Evolutionary conservation across 2,888 invertebrate genomes (phyloP).

Genomic region (Drosophila anomelani): DNA sequence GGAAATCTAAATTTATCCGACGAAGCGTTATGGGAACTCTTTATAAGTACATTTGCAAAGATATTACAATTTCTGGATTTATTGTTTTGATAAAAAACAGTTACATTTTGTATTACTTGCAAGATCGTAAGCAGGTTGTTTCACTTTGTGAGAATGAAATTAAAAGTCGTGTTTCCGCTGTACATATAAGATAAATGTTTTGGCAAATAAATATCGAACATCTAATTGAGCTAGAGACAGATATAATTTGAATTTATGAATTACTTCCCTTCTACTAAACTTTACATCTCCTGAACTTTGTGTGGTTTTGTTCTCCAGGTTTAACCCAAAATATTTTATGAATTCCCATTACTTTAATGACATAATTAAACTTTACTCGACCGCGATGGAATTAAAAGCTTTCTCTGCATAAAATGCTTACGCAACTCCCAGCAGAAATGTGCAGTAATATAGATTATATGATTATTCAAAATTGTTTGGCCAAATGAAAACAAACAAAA

Average conservation of each 20-base stretch:
- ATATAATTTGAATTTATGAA: neutral
- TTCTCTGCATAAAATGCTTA: constrained; percentile 24
- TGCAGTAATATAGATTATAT: constrained; percentile 44
- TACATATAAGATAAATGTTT: neutral
- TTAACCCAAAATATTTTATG: neutral
- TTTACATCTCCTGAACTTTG: neutral
- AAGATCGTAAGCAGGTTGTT: neutral
- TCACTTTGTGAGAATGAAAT: neutral
- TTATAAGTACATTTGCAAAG: neutral
- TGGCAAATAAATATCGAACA: neutral
- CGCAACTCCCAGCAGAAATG: constrained; percentile 18
- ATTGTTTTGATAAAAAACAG: neutral
- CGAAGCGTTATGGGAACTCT: neutral
- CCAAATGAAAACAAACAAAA: constrained; percentile 20
- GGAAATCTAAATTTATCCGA: neutral
- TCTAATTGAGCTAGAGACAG: too few relatives aligned
- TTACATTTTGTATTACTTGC: neutral
- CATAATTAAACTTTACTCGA: constrained; percentile 3
- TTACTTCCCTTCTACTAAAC: neutral
- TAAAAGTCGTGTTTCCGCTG: neutral
- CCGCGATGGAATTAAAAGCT: constrained; percentile 1
- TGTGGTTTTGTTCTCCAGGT: neutral
- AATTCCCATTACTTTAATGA: constrained; percentile 6
- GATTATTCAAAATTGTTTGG: constrained; percentile 38
- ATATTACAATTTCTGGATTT: neutral